Conservation (phyloP, 2,888 invertebrate species). For the Nasonia oneida region DNA sequence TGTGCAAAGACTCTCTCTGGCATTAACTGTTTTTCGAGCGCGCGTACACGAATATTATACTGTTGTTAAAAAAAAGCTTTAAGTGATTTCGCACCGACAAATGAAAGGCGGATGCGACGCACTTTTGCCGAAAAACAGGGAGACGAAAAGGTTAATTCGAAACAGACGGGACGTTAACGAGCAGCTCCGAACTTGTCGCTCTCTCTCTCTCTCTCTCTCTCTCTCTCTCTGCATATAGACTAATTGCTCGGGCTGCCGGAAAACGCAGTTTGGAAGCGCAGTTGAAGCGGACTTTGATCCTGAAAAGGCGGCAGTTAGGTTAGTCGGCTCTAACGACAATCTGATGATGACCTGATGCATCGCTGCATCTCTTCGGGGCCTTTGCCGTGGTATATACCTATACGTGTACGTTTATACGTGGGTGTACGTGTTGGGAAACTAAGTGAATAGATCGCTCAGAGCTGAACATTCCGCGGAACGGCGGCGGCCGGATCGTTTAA, state of each 20-base stretch:
- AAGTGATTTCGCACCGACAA: no score
- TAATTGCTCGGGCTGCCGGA: neutral
- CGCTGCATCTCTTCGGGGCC: neutral
- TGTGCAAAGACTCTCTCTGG: constrained; percentile 4
- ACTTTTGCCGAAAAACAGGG: neutral
- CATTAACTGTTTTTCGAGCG: constrained; percentile 13
- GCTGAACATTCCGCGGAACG: neutral
- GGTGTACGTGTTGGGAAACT: neutral
- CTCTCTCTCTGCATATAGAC: neutral
- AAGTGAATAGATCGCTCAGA: neutral
- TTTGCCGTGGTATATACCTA: neutral
- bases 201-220: no score
- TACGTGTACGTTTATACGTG: no score
- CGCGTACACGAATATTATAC: neutral
- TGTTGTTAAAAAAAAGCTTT: no score
- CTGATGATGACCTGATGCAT: neutral
- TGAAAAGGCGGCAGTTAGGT: neutral
- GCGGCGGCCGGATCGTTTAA: neutral
- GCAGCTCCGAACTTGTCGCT: neutral
- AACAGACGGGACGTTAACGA: neutral
- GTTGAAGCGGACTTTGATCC: neutral
- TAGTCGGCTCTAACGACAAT: neutral
- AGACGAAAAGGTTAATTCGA: neutral
- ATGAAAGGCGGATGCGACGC: neutral
- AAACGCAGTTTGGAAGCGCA: neutral